Evolutionary conservation across 2,113 vertebrate species (phyloP).

Genomic region (Albula goreensis): DNA sequence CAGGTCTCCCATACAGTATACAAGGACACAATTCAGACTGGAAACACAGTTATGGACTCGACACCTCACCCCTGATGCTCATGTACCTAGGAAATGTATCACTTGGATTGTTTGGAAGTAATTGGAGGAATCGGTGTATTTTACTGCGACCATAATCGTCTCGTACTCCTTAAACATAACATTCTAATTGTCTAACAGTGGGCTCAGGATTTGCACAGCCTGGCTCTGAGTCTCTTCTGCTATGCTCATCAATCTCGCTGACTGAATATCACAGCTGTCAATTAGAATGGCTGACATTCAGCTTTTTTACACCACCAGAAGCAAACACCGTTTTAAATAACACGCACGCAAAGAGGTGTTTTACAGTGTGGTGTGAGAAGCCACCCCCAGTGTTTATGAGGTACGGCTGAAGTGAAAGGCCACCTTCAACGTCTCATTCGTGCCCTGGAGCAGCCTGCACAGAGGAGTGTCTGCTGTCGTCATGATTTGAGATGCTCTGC

Average conservation of each 20-base stretch:
- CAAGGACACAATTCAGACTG: too few relatives aligned
- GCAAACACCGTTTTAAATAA: constrained; percentile 1
- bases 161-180: not conserved
- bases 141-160: not conserved
- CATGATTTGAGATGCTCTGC: not conserved
- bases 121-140: too few relatives aligned
- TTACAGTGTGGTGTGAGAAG: not conserved
- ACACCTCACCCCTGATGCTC: too few relatives aligned
- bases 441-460: not conserved
- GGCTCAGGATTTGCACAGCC: not conserved
- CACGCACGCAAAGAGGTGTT: not conserved
- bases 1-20: too few relatives aligned
- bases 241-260: not conserved
- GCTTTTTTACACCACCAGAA: not conserved
- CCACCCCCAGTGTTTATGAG: not conserved
- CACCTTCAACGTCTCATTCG: not conserved
- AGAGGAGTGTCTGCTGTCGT: not conserved
- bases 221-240: not conserved
- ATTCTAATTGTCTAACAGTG: not conserved
- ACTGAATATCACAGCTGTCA: constrained; percentile 2
- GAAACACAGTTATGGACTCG: too few relatives aligned
- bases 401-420: not conserved
- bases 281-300: not conserved
- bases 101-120: too few relatives aligned
- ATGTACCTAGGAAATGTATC: too few relatives aligned